phyloP scores from a whole-genome alignment of 2,797 vertebrate genomes.

The Serranus cabrilla region DNA sequence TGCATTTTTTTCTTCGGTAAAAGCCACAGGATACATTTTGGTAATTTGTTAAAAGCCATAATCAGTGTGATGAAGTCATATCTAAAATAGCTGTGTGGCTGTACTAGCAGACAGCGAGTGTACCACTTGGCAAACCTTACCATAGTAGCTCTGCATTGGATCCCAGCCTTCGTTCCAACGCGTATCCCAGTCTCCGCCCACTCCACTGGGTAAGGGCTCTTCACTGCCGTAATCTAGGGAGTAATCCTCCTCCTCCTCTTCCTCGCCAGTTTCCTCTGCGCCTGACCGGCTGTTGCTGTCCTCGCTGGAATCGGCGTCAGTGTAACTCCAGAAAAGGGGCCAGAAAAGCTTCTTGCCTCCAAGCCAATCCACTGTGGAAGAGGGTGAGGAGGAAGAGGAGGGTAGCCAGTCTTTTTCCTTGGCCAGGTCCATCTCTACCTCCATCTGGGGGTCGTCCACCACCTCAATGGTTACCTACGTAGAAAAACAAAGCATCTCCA shows the following conservation, averaged over 20 bases:
- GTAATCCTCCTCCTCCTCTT: constrained; percentile 87
- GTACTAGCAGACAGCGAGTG: constrained; percentile 9
- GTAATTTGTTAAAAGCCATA: constrained; percentile 12
- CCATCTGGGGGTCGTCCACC: constrained; percentile 90
- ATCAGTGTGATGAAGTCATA: constrained; percentile 22
- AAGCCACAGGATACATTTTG: not conserved
- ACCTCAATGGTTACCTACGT: constrained; percentile 93
- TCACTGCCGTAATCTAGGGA: constrained; percentile 89
- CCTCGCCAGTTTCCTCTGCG: constrained; percentile 80
- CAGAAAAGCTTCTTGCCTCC: constrained; percentile 92
- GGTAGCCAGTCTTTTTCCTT: constrained; percentile 90
- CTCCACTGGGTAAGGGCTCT: constrained; percentile 88
- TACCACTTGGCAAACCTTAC: constrained; percentile 80
- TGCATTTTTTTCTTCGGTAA: not conserved
- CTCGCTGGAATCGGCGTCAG: constrained; percentile 84
- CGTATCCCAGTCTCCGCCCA: constrained; percentile 87
- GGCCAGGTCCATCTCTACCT: constrained; percentile 92
- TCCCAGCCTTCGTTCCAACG: constrained; percentile 90
- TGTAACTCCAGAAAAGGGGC: constrained; percentile 94
- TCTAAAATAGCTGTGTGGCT: constrained; percentile 8
- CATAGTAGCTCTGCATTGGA: constrained; percentile 87
- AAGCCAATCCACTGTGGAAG: constrained; percentile 87
- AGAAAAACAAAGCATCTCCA: not conserved
- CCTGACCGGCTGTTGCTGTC: constrained; percentile 81
- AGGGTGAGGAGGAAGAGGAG: constrained; percentile 77